These are phyloP conservation scores for Apteryx mantelli DNA, from an alignment of 2,113 vertebrate genomes.

Conservation along the genomic window DNA sequence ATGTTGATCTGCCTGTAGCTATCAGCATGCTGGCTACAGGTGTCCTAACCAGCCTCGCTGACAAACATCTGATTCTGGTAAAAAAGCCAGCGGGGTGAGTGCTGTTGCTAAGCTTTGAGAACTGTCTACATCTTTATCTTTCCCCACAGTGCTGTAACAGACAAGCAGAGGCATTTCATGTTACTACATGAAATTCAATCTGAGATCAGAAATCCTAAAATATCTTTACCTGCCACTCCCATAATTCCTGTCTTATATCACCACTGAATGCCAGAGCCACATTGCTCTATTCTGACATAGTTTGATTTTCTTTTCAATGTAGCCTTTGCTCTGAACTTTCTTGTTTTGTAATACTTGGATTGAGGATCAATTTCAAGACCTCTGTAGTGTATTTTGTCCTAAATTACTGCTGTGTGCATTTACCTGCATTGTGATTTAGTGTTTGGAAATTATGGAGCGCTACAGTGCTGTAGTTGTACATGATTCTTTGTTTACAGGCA, in stretches of 20 bases:
- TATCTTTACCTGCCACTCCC: not conserved
- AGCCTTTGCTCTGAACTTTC: not conserved
- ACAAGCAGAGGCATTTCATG: not conserved
- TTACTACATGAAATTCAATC: not conserved
- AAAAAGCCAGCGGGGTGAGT: not conserved
- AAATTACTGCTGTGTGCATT: not conserved
- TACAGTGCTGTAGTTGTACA: not conserved
- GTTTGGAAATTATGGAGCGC: not conserved
- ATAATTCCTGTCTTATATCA: not conserved
- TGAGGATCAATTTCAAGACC: not conserved
- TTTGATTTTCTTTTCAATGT: not conserved
- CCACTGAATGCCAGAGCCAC: not conserved
- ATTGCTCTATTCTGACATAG: not conserved
- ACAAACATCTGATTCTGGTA: not conserved
- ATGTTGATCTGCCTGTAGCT: not conserved
- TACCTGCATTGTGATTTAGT: not conserved
- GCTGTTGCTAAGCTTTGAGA: not conserved
- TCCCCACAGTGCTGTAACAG: not conserved
- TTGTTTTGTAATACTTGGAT: not conserved
- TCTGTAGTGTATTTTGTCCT: not conserved
- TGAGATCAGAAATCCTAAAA: not conserved
- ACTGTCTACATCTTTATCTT: not conserved
- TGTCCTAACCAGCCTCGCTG: not conserved
- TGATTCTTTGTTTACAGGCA: not conserved
- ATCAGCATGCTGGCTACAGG: not conserved